A percentile compares a stretch with the other conserved stretches of the same genome.
phyloP scores from a whole-genome alignment of 1,140 invertebrate genomes.

The Charaxes varanes region DNA sequence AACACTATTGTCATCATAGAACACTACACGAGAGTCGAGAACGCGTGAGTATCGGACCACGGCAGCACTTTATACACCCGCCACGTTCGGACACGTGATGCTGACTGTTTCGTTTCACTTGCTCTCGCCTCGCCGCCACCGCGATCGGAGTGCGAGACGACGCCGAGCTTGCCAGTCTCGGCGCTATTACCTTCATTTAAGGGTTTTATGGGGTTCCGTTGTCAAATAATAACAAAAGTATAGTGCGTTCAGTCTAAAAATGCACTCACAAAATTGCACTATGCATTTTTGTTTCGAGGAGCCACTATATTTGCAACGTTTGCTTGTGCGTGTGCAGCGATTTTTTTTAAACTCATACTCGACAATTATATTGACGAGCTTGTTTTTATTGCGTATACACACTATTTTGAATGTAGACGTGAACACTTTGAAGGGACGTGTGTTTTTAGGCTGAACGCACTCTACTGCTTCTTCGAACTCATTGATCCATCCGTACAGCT shows the following conservation, averaged over 20 bases:
- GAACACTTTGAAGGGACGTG: no score
- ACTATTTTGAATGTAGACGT: no score
- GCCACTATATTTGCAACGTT: no score
- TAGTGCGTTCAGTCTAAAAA: no score
- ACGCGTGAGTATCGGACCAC: slow-evolving; percentile 51
- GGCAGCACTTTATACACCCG: slow-evolving; percentile 34
- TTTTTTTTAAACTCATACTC: no score
- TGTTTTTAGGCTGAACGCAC: no score
- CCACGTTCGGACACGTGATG: slow-evolving; percentile 58
- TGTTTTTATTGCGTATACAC: no score
- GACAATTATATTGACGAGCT: no score
- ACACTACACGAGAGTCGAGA: slow-evolving; percentile 55
- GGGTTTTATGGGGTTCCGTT: slow-evolving; percentile 3
- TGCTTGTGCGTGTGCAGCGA: no score
- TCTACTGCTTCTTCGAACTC: no score
- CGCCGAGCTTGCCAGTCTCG: slow-evolving; percentile 34
- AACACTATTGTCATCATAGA: slow-evolving; percentile 52
- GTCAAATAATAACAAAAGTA: background rate
- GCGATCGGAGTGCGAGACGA: slow-evolving; percentile 52
- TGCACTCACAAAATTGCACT: background rate
- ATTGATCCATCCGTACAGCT: no score
- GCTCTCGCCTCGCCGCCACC: slow-evolving; percentile 45
- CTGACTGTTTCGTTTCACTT: slow-evolving; percentile 61
- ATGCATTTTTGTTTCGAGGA: no score
- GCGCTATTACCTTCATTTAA: slow-evolving; percentile 26